phyloP scores from a whole-genome alignment of 2,113 vertebrate genomes.

The Andinoacara biseriatus region DNA sequence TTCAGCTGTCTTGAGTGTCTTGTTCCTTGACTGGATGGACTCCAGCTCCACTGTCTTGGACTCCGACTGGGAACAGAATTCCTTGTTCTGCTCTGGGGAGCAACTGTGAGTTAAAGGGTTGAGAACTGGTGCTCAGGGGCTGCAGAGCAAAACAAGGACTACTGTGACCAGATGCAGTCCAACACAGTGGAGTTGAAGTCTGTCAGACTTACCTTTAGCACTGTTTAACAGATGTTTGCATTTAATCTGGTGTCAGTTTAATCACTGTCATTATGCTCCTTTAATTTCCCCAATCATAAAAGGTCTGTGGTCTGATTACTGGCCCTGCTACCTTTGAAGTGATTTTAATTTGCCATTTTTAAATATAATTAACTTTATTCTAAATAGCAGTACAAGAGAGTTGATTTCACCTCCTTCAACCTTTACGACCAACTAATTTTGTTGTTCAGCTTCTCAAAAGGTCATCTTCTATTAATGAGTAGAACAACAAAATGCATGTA shows the following conservation, averaged over 20 bases:
- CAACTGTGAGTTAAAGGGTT: not conserved
- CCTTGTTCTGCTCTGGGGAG: not conserved
- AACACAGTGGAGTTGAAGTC: not conserved
- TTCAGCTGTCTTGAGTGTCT: not conserved
- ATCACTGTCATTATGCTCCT: not conserved
- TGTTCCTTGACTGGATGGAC: not conserved
- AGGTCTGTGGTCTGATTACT: not conserved
- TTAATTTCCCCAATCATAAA: not conserved
- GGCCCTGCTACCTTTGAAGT: not conserved
- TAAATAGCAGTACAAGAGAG: not conserved
- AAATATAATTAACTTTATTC: not conserved
- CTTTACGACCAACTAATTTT: not conserved
- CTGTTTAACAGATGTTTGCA: not conserved
- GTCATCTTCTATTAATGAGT: slow-evolving; percentile 2
- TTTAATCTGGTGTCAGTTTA: not conserved
- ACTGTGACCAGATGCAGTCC: not conserved
- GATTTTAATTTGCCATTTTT: not conserved
- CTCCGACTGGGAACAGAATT: not conserved
- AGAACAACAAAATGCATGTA: not conserved
- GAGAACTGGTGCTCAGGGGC: not conserved
- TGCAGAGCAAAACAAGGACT: not conserved
- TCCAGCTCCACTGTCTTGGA: not conserved
- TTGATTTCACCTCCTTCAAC: not conserved
- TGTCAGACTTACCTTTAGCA: not conserved
- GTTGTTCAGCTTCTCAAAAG: slow-evolving; percentile 1